Conservation (phyloP, 2,797 vertebrate genomes). For the Limosa lapponica region DNA sequence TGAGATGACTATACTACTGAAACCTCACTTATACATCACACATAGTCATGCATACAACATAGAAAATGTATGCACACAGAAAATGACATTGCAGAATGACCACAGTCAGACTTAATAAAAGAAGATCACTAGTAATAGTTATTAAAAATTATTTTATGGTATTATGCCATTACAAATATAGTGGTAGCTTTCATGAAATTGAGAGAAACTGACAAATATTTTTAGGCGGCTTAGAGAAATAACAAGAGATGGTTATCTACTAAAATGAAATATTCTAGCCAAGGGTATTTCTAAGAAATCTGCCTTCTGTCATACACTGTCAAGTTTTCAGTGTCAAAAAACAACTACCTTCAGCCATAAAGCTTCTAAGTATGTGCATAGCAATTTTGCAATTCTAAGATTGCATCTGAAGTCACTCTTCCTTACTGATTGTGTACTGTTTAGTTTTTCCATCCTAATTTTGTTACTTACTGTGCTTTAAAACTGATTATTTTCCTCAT, state of each 20-base stretch:
- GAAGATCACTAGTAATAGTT: background rate
- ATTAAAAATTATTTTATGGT: background rate
- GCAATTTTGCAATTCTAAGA: background rate
- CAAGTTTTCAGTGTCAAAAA: background rate
- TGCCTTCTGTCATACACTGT: background rate
- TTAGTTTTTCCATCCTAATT: background rate
- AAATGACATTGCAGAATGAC: background rate
- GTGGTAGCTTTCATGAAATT: background rate
- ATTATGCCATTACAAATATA: background rate
- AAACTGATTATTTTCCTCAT: background rate
- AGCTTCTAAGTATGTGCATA: background rate
- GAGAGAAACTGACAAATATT: background rate
- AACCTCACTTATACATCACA: fast-evolving
- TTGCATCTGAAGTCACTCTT: background rate
- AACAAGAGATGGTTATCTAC: background rate
- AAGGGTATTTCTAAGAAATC: background rate
- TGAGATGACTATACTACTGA: background rate
- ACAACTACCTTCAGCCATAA: background rate
- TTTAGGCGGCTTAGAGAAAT: background rate
- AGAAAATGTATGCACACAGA: background rate
- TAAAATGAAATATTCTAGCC: background rate
- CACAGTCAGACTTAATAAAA: background rate
- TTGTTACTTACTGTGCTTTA: background rate
- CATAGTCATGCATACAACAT: fast-evolving
- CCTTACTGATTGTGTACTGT: background rate